Evolutionary conservation across 2,113 vertebrate genomes (phyloP).

Genomic region (Tiliqua scincoides): DNA sequence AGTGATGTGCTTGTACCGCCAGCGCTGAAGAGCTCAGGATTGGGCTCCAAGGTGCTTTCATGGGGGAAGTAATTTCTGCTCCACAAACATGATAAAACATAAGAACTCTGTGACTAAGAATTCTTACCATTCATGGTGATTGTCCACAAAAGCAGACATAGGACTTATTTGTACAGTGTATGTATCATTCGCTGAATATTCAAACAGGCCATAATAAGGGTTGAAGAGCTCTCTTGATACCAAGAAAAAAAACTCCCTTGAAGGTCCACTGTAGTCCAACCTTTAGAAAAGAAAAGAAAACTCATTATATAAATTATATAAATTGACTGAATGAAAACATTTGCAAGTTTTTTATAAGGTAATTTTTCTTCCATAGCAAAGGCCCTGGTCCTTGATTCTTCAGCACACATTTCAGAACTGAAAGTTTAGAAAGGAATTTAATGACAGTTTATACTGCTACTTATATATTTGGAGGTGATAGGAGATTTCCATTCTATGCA

Average conservation of each 20-base stretch:
- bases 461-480: background rate
- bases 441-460: constrained; percentile 24
- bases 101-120: background rate
- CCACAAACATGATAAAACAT: constrained; percentile 11
- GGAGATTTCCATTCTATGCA: no score
- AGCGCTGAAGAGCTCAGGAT: no score
- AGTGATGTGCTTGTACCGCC: no score
- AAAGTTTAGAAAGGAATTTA: background rate
- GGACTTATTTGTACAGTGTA: constrained; percentile 99
- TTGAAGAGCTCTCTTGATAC: constrained; percentile 98
- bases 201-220: constrained; percentile 98
- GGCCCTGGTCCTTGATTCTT: background rate
- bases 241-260: constrained; percentile 98
- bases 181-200: constrained; percentile 98
- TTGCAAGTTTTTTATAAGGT: background rate
- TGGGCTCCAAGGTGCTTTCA: background rate
- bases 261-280: constrained; percentile 98
- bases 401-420: background rate
- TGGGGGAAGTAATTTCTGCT: no score
- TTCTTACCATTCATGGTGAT: constrained; percentile 98
- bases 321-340: background rate
- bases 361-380: background rate
- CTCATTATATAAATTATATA: constrained; percentile 29
- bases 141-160: constrained; percentile 99
- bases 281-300: constrained; percentile 75